phyloP scores from a whole-genome alignment of 2,113 vertebrate genomes.

The Mellivora capensis region DNA sequence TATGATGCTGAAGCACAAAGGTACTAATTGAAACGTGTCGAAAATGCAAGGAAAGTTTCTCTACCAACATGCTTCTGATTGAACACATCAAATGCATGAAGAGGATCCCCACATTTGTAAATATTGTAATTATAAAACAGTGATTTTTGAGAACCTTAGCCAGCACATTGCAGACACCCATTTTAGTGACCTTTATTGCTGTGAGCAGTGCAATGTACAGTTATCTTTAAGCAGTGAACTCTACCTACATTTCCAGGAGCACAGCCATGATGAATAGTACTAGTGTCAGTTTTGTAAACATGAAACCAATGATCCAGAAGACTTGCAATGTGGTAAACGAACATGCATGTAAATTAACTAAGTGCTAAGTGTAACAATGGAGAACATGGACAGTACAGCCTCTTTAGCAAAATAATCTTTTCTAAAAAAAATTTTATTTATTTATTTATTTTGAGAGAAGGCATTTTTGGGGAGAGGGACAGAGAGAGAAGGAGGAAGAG shows the following conservation, averaged over 20 bases:
- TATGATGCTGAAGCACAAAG: neutral
- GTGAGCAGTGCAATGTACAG: constrained; percentile 84
- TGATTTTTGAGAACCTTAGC: constrained; percentile 83
- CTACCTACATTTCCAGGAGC: constrained; percentile 86
- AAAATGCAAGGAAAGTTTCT: neutral
- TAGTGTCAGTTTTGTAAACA: constrained; percentile 86
- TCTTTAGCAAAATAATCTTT: constrained; percentile 85
- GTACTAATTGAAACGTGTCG: neutral
- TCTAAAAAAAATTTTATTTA: too few relatives aligned
- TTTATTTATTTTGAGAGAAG: neutral
- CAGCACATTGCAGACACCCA: constrained; percentile 85
- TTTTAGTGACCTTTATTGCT: constrained; percentile 85
- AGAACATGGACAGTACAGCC: constrained; percentile 81
- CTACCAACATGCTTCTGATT: constrained; percentile 73
- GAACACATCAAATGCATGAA: constrained; percentile 82
- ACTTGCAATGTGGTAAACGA: constrained; percentile 85
- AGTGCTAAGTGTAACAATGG: constrained; percentile 82
- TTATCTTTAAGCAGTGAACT: constrained; percentile 86
- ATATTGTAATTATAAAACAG: constrained; percentile 84
- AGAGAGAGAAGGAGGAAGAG: neutral
- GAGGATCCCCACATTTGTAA: constrained; percentile 84
- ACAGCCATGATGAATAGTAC: constrained; percentile 85
- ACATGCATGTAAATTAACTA: constrained; percentile 81
- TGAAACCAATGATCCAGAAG: constrained; percentile 82
- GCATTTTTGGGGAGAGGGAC: neutral